Percentiles rank a stretch among this genome's conserved stretches.
Evolutionary conservation across 2,797 vertebrate genomes (phyloP).

Genomic region (Neopelma chrysocephalum): DNA sequence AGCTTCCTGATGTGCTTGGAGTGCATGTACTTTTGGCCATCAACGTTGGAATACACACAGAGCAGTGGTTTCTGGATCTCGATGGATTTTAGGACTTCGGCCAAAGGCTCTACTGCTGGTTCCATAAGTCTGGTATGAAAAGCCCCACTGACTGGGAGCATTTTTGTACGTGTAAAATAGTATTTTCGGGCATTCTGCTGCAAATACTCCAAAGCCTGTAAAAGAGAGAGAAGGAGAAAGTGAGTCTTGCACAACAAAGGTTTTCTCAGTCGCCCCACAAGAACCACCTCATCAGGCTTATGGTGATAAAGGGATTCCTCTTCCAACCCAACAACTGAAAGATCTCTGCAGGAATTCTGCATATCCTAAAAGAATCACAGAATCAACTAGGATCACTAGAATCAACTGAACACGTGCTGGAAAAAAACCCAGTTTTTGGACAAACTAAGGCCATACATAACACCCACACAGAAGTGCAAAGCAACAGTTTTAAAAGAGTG

Average conservation of each 20-base stretch:
- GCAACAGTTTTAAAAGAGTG: neutral
- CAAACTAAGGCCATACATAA: accelerated
- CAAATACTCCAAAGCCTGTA: constrained; percentile 91
- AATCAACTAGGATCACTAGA: too few species aligned
- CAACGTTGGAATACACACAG: constrained; percentile 88
- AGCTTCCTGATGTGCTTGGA: constrained; percentile 77
- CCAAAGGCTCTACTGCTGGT: constrained; percentile 80
- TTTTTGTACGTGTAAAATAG: constrained; percentile 78
- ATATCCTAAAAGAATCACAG: too few species aligned
- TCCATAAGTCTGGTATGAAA: constrained; percentile 93
- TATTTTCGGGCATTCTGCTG: constrained; percentile 82
- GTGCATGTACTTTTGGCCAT: constrained; percentile 85
- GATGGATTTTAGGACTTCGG: constrained; percentile 79
- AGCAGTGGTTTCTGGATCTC: constrained; percentile 84
- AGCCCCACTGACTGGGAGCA: constrained; percentile 89
- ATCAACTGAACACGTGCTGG: neutral
- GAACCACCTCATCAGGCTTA: neutral
- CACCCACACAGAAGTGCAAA: neutral
- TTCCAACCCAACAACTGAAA: neutral
- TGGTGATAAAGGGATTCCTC: neutral
- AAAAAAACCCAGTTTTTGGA: neutral
- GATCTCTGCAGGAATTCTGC: too few species aligned
- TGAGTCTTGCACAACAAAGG: neutral
- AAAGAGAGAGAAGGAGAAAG: neutral
- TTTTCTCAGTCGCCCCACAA: neutral